Evolutionary conservation across 2,797 vertebrate species (phyloP).

Genomic region (Masticophis lateralis): DNA sequence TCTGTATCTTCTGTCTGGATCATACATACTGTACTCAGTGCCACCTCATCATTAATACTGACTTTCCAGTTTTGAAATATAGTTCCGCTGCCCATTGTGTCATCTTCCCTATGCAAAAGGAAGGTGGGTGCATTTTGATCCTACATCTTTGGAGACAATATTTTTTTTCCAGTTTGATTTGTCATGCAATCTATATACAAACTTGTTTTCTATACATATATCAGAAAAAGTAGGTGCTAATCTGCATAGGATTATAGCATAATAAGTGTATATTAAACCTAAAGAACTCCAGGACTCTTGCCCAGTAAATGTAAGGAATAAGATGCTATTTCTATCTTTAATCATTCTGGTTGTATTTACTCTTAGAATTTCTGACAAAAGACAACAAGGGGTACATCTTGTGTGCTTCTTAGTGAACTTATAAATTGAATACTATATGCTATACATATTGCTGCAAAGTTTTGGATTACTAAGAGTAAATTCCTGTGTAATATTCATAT

Average conservation of each 20-base stretch:
- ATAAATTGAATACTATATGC: neutral
- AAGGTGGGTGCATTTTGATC: neutral
- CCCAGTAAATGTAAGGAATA: neutral
- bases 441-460: neutral
- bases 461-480: neutral
- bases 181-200: neutral
- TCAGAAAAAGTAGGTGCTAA: neutral
- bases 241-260: neutral
- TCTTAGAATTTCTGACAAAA: neutral
- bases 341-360: neutral
- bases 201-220: neutral
- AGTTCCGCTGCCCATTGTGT: neutral
- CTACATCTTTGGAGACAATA: neutral
- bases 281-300: neutral
- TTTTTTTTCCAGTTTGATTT: neutral
- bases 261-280: neutral
- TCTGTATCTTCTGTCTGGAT: neutral
- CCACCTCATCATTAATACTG: neutral
- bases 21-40: neutral
- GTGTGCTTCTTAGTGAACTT: neutral
- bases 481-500: neutral
- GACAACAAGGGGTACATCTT: neutral
- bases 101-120: neutral
- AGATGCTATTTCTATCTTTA: neutral
- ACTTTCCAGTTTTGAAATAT: neutral